Evolutionary conservation across 2,113 vertebrate genomes (phyloP).

Genomic region (Pyrgilauda ruficollis): DNA sequence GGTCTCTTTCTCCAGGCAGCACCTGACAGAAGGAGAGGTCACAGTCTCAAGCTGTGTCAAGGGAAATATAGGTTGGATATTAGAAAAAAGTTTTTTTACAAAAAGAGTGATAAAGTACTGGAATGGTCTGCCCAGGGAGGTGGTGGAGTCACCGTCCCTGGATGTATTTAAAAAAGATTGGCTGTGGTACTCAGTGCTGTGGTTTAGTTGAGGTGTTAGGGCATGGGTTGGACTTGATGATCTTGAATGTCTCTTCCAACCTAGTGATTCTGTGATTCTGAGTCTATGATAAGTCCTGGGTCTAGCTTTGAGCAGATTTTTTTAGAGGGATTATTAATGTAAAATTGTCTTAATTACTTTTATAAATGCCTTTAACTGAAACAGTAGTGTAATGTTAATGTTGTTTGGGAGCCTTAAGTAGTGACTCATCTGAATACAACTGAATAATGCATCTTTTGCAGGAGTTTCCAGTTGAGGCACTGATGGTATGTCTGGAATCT

Average conservation of each 20-base stretch:
- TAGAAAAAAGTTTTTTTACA: too few species aligned
- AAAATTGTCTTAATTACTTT: not conserved
- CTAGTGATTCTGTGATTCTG: not conserved
- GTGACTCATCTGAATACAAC: not conserved
- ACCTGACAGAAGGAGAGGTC: too few species aligned
- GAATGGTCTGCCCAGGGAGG: too few species aligned
- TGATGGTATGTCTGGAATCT: slow-evolving; percentile 43
- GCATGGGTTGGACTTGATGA: not conserved
- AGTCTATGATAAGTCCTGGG: not conserved
- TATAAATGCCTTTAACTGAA: not conserved
- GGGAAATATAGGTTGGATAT: too few species aligned
- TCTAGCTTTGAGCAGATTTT: not conserved
- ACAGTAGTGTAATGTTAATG: not conserved
- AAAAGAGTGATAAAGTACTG: too few species aligned
- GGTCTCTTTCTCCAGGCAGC: too few species aligned
- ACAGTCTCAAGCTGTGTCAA: too few species aligned
- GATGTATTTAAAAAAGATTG: not conserved
- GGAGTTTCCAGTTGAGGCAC: slow-evolving; percentile 7
- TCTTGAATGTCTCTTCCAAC: not conserved
- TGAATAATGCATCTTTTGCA: slow-evolving; percentile 9
- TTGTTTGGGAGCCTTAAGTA: not conserved
- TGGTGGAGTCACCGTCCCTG: not conserved
- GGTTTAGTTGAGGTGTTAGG: not conserved
- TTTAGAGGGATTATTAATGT: not conserved
- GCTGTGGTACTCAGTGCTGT: not conserved